A percentile compares a stretch with the other conserved stretches of the same genome.
These are phyloP conservation scores for Acanthoscelides obtectus DNA, from an alignment of 2,888 invertebrate species.

Conservation along the genomic window DNA sequence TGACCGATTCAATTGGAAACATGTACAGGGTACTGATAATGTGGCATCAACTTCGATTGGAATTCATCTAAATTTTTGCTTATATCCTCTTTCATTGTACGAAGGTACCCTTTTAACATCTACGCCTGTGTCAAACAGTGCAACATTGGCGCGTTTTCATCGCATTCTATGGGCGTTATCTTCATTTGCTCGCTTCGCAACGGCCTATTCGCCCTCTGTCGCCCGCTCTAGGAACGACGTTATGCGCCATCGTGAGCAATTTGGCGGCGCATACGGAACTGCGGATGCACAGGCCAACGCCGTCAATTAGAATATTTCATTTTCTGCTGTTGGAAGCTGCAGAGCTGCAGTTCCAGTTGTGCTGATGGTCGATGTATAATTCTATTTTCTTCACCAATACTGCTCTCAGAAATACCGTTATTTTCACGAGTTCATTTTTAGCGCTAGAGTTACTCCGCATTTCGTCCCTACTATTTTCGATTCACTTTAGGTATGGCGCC, in stretches of 20 bases:
- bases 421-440: no score
- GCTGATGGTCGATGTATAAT: not conserved
- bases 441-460: no score
- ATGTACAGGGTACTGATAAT: no score
- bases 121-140: slow-evolving; percentile 19
- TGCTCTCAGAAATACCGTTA: no score
- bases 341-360: not conserved
- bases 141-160: slow-evolving; percentile 34
- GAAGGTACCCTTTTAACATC: no score
- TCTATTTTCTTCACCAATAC: no score
- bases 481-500: no score
- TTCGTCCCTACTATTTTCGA: no score
- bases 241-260: not conserved
- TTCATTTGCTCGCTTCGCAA: slow-evolving; percentile 42
- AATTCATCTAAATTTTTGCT: no score
- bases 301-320: slow-evolving; percentile 30
- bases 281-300: slow-evolving; percentile 17
- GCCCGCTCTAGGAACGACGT: not conserved
- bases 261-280: slow-evolving; percentile 18
- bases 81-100: no score
- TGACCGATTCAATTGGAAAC: no score
- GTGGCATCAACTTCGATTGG: no score
- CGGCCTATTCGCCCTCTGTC: slow-evolving; percentile 27
- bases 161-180: slow-evolving; percentile 41
- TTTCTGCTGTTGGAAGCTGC: not conserved